Conservation (phyloP, 2,888 invertebrate species). For the Meteorus cinctellus region DNA sequence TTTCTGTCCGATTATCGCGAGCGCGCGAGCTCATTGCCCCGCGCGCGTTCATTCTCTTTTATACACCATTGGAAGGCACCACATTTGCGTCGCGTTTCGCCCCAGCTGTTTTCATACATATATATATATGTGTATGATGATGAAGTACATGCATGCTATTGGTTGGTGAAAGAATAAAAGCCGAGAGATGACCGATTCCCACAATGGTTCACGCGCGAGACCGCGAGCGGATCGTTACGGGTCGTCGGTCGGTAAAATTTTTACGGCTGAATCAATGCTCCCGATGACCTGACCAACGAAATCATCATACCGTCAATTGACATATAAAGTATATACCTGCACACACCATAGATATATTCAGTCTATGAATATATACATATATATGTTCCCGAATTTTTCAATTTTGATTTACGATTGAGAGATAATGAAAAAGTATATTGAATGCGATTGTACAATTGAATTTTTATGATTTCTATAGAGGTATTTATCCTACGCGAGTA, state of each 20-base stretch:
- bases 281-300: slow-evolving; percentile 9
- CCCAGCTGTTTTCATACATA: background rate
- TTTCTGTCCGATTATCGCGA: slow-evolving; percentile 46
- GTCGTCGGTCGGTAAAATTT: slow-evolving; percentile 35
- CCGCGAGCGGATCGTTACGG: slow-evolving; percentile 40
- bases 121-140: slow-evolving; percentile 24
- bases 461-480: too few relatives aligned
- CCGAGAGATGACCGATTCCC: slow-evolving; percentile 39
- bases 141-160: slow-evolving; percentile 11
- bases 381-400: too few relatives aligned
- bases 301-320: slow-evolving; percentile 24
- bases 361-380: too few relatives aligned
- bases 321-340: background rate
- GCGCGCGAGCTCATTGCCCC: slow-evolving; percentile 44
- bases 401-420: slow-evolving; percentile 14
- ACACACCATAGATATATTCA: background rate
- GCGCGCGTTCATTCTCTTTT: slow-evolving; percentile 38
- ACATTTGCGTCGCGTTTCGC: slow-evolving; percentile 35
- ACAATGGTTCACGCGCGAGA: slow-evolving; percentile 30
- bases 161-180: slow-evolving; percentile 34
- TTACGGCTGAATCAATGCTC: slow-evolving; percentile 32
- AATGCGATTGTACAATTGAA: too few relatives aligned
- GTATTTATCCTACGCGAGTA: too few relatives aligned
- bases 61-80: slow-evolving; percentile 12
- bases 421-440: background rate